Evolutionary conservation across 1,140 invertebrate species (phyloP).

Genomic region (Fopius arisanus): DNA sequence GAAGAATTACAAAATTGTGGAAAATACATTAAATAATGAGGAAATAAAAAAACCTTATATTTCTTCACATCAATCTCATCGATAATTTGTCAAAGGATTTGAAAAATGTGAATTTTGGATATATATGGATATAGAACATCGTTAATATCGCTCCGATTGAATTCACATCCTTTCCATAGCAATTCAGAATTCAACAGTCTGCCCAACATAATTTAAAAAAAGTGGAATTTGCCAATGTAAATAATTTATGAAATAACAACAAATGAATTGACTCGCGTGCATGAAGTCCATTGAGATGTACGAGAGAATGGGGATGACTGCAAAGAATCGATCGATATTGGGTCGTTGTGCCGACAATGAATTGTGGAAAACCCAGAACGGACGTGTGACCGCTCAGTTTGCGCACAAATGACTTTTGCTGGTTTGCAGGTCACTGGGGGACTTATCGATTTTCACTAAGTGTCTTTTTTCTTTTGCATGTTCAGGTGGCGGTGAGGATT

Average conservation of each 20-base stretch:
- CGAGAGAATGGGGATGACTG: background rate
- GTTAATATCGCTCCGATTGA: too few species aligned
- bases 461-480: slow-evolving; percentile 25
- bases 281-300: background rate
- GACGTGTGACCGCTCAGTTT: background rate
- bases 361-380: slow-evolving; percentile 20
- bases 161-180: too few species aligned
- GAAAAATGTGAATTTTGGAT: too few species aligned
- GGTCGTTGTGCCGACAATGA: slow-evolving; percentile 40
- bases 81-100: too few species aligned
- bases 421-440: slow-evolving; percentile 1
- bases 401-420: background rate
- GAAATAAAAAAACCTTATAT: too few species aligned
- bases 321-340: slow-evolving; percentile 37
- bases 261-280: background rate
- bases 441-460: background rate
- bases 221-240: background rate
- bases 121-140: too few species aligned
- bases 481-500: slow-evolving; percentile 62
- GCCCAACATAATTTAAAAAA: too few species aligned
- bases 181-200: too few species aligned
- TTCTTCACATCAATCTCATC: too few species aligned
- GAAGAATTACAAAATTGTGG: too few species aligned
- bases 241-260: slow-evolving; percentile 6
- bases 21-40: too few species aligned